A percentile compares a stretch with the other conserved stretches of the same genome.
These are phyloP conservation scores for Melieria picta DNA, from an alignment of 2,888 invertebrate species.

Conservation along the genomic window DNA sequence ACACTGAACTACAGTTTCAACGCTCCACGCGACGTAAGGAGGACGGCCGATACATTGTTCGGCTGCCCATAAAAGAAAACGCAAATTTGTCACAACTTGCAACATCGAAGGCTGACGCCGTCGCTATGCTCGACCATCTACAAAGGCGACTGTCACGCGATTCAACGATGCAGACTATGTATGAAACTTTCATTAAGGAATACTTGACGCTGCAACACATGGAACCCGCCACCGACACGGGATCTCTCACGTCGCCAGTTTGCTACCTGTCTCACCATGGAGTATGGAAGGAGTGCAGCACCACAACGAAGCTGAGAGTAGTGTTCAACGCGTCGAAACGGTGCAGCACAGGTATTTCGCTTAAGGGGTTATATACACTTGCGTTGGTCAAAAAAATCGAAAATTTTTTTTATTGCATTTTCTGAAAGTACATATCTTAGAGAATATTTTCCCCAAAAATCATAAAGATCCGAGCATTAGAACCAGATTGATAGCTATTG, in stretches of 20 bases:
- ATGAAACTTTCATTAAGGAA: background rate
- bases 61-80: background rate
- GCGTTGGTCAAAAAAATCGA: no score
- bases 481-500: no score
- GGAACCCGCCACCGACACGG: no score
- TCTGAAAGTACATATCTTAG: no score
- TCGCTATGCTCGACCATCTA: background rate
- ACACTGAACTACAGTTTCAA: background rate
- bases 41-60: background rate
- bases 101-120: background rate
- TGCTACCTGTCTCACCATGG: slow-evolving; percentile 12
- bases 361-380: no score
- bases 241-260: background rate
- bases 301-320: slow-evolving; percentile 8
- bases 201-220: slow-evolving; percentile 6
- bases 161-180: background rate
- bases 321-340: slow-evolving; percentile 8
- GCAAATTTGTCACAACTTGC: background rate
- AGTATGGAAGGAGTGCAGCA: slow-evolving; percentile 5
- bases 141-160: background rate
- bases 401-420: no score
- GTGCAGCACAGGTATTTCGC: background rate
- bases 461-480: no score
- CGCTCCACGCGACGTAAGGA: background rate
- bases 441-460: no score